Evolutionary conservation across 2,888 invertebrate species (phyloP).

Genomic region (Pseudococcus jackbeardsleyi): DNA sequence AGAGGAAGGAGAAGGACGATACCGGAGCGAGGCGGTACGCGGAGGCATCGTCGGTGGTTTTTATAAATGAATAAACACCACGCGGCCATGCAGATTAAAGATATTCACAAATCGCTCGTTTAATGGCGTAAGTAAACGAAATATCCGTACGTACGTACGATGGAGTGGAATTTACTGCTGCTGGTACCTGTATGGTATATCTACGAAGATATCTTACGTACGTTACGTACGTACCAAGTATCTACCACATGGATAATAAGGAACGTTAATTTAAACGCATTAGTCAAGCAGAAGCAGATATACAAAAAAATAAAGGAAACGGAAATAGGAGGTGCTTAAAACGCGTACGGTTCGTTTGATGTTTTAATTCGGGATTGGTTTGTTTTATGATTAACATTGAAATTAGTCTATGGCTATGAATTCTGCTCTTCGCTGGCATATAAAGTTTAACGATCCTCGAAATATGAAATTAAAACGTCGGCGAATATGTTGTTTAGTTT

Average conservation of each 20-base stretch:
- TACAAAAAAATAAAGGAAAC: conserved; percentile 56
- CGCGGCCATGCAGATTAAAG: conserved; percentile 43
- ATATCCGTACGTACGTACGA: not conserved
- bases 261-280: conserved; percentile 28
- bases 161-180: conserved; percentile 33
- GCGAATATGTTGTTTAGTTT: conserved; percentile 39
- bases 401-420: conserved; percentile 24
- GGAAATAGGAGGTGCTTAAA: conserved; percentile 62
- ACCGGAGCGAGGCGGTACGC: not conserved
- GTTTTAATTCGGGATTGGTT: conserved; percentile 58
- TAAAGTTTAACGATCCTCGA: conserved; percentile 54
- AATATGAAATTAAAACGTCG: conserved; percentile 43
- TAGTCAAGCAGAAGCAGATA: conserved; percentile 6
- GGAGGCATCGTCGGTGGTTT: conserved; percentile 16
- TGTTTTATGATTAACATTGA: conserved; percentile 48
- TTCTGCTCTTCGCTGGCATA: not conserved
- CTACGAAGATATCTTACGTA: not conserved
- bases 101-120: conserved; percentile 49
- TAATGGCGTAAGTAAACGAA: conserved; percentile 50
- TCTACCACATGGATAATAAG: not conserved
- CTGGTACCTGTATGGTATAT: conserved; percentile 28
- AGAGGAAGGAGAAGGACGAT: not conserved
- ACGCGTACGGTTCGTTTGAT: conserved; percentile 56
- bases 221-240: too few species aligned
- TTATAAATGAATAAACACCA: conserved; percentile 39